Base-by-base conservation (phyloP, 2,113 vertebrate species). In the Microtus montanus region DNA sequence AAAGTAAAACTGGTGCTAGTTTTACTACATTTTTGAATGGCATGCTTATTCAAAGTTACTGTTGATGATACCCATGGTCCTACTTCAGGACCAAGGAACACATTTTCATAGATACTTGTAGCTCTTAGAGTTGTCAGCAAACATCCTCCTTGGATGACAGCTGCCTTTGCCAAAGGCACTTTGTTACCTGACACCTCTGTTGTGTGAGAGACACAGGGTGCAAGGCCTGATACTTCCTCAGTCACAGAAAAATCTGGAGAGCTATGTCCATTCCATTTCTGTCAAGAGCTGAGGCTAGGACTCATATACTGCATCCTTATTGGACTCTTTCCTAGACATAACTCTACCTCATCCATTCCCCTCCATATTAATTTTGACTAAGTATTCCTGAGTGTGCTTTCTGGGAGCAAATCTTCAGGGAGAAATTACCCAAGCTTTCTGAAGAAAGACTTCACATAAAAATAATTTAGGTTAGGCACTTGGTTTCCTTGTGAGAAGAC, bases 1-100 rank as follows among this genome's bases (percentile, higher is more conserved):
- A 64, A 90, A 86, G 6, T n/a, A 63, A 87, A 79, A 8, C 2
- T 70, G 8, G 20, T 61, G 4, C 64, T 41, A 74, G 64, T 64
- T n/a, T 79, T 77, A 75, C n/a, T 30, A 54, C 35, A 87, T 54
- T 90, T 92, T 79, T 38, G 17, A 95, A 66, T 92, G 83, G 44
- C 19, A 52, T 1, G 5, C 11, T 75, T 87, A 49, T 84, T 85
- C 17, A 63, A 92, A 80, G 41, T 38, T 80, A 49, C 70, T 87
- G 10, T 77, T 41, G 8, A 10, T 91, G n/a, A 82, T 77, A 17
- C 5, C n/a, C 7, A 78, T 9, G 3, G 5, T 61, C 10, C 4
- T 2, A 44, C 84, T 82, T 61, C 7, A 82, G 73, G 28, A 92
- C 5, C 0, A 90, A 92, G 33, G 22, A 77, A 73, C 17, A 70